Conservation (phyloP, 1,140 invertebrate genomes). For the Eubasilissa regina region DNA sequence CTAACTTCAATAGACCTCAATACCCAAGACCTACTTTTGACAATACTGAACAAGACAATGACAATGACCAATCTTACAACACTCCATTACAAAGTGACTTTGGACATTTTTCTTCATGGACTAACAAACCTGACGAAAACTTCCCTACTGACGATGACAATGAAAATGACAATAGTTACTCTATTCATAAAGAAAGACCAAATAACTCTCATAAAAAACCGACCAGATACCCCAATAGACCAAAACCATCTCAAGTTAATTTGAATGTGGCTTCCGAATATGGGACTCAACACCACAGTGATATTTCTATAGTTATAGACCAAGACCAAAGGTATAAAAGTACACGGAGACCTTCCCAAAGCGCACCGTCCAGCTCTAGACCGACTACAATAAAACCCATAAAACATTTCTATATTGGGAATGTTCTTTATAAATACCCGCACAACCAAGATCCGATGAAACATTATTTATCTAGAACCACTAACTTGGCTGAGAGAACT, state of each 20-base stretch:
- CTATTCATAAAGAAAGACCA: constrained; percentile 12
- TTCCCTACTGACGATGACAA: not conserved
- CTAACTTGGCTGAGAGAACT: constrained; percentile 48
- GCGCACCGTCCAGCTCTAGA: constrained; percentile 2
- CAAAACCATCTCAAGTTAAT: constrained; percentile 46
- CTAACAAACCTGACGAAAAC: constrained; percentile 35
- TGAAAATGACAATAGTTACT: constrained; percentile 38
- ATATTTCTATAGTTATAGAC: constrained; percentile 57
- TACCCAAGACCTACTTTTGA: constrained; percentile 52
- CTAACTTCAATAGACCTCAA: constrained; percentile 38
- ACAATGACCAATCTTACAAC: constrained; percentile 39
- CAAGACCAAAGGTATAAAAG: constrained; percentile 51
- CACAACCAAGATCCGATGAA: constrained; percentile 63
- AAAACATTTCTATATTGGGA: constrained; percentile 74
- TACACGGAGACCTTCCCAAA: constrained; percentile 34
- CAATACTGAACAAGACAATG: constrained; percentile 27
- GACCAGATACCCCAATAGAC: constrained; percentile 26
- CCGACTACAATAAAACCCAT: constrained; percentile 54
- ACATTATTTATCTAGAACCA: constrained; percentile 61
- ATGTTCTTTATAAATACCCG: constrained; percentile 72
- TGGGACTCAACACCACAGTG: constrained; percentile 49
- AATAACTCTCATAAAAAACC: constrained; percentile 24
- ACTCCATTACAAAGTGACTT: constrained; percentile 55
- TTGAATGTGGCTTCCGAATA: constrained; percentile 53
- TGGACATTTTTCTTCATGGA: constrained; percentile 53